Base-by-base conservation (phyloP, 2,888 invertebrate genomes). In the Pollenia amentaria region DNA sequence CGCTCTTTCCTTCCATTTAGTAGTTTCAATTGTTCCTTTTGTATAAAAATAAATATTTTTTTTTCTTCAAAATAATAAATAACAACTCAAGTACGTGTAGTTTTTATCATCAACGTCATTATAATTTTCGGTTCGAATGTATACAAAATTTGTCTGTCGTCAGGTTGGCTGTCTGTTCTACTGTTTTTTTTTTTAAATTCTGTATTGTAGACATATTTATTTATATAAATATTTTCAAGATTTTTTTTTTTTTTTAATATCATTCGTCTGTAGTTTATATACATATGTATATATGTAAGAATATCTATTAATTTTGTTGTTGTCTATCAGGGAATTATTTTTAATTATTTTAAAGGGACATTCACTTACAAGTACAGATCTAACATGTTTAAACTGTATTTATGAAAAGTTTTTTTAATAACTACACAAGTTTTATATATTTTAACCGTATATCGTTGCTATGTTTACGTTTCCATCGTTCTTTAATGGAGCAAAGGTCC, bases 1-100 rank as follows among this genome's bases (percentile, higher is more conserved):
- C 8, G 9, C 4, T 40, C 42, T 38, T 48, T 44, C 11, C 60
- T n/a, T 14, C n/a, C 67, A 76, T 69, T 69, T 48, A 48, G 40
- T 60, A 69, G 40, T 62, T 83, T 83, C 48, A 69, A 79, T 79
- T 73, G 78, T 69, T 53, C 69, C 69, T 79, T 53, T 79, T 44
- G 21, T 46, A 57, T 29, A 42, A 46, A 60, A 48, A 57, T 42
- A 21, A 44, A 21, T 21, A 40, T 53, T 21, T 29, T 44, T 77
- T 40, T 70, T 55, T 46, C 29, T 29, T 29, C 29, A 29, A 44
- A 65, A 6, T 46, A 55, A 48, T 69, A 70, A 55, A 76, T 18
- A 73, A 46, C 38, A 78, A 55, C 18, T 79, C 69, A 75, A 84
- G 67, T 78, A 62, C 67, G 51, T 84, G 67, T 73, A 73, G 64